Percentiles rank a stretch among this genome's conserved stretches.
Conservation (phyloP, 2,797 vertebrate genomes). For the Callimico goeldii region DNA sequence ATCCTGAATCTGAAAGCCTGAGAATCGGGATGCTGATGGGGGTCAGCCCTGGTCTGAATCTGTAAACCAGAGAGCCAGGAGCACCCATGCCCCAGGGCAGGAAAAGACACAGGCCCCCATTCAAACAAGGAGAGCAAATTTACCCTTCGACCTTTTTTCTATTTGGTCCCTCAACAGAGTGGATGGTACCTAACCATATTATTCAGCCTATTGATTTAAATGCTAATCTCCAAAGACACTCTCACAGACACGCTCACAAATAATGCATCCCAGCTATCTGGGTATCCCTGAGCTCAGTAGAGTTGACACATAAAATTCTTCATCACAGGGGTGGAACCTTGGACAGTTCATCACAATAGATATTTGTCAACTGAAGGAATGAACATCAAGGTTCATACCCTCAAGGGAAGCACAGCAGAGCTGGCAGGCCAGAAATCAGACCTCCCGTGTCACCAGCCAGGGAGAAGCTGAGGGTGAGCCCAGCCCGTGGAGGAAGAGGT, state of each 20-base stretch:
- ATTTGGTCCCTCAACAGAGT: not conserved
- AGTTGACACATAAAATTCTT: not conserved
- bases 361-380: not conserved
- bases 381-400: not conserved
- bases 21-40: too few relatives aligned
- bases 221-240: not conserved
- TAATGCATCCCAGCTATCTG: not conserved
- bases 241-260: not conserved
- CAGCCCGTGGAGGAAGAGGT: not conserved
- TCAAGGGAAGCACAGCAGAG: not conserved
- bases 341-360: too few relatives aligned
- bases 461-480: not conserved
- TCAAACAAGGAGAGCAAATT: not conserved
- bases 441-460: not conserved
- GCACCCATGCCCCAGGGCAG: rapidly evolving
- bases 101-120: not conserved
- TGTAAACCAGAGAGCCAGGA: not conserved
- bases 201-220: not conserved
- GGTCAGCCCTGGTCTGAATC: not conserved
- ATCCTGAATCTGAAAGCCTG: not conserved
- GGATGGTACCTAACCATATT: too few relatives aligned
- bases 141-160: not conserved
- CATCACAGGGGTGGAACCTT: not conserved
- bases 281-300: not conserved
- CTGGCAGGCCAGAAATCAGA: rapidly evolving